Conservation (phyloP, 1,140 invertebrate species). For the Bradysia coprophila region DNA sequence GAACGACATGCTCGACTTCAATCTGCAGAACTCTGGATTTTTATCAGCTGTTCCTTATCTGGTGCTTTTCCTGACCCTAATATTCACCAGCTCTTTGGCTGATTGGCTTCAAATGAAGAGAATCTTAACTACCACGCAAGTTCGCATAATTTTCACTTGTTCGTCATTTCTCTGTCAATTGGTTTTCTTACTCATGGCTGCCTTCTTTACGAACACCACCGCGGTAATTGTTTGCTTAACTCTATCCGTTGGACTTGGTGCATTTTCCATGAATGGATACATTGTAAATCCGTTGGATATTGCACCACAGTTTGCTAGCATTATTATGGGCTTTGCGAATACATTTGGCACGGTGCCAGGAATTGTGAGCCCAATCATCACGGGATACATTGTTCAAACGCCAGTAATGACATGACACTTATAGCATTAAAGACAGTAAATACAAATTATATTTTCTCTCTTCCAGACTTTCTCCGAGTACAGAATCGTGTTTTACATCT, state of each 20-base stretch:
- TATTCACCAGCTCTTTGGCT: conserved; percentile 58
- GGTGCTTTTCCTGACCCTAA: conserved; percentile 62
- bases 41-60: conserved; percentile 71
- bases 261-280: conserved; percentile 79
- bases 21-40: conserved; percentile 57
- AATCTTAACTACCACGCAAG: conserved; percentile 49
- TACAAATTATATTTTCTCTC: too few relatives aligned
- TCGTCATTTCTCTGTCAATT: conserved; percentile 63
- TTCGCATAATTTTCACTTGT: conserved; percentile 54
- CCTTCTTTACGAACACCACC: conserved; percentile 41
- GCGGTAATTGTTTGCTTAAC: conserved; percentile 58
- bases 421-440: neutral
- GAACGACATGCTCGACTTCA: conserved; percentile 47
- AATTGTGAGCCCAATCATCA: conserved; percentile 63
- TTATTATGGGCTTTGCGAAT: conserved; percentile 76
- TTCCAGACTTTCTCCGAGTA: conserved; percentile 54
- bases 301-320: conserved; percentile 61
- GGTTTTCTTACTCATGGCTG: conserved; percentile 64
- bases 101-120: conserved; percentile 48
- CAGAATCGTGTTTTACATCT: conserved; percentile 68
- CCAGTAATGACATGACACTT: conserved; percentile 27
- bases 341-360: conserved; percentile 76
- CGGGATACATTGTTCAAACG: conserved; percentile 54
- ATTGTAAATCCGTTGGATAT: conserved; percentile 77
- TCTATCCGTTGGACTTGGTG: conserved; percentile 70